A percentile compares a stretch with the other conserved stretches of the same genome.
These are phyloP conservation scores for Barypeithes pellucidus DNA, from an alignment of 2,888 invertebrate genomes.

Conservation along the genomic window DNA sequence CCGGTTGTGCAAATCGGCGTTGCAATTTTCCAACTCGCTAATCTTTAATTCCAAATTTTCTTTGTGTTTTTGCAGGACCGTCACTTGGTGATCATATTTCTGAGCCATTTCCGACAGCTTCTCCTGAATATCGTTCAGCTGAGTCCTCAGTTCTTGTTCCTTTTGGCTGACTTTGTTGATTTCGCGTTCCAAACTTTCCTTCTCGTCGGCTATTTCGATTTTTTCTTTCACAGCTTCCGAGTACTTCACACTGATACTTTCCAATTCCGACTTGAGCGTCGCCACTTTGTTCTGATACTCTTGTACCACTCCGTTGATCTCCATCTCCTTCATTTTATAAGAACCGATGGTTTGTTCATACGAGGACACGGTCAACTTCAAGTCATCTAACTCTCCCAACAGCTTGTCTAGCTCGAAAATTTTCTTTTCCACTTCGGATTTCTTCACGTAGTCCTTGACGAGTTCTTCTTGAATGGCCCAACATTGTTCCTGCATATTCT, in stretches of 20 bases:
- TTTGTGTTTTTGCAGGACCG: constrained; percentile 69
- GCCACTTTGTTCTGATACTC: constrained; percentile 73
- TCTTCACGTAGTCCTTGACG: constrained; percentile 74
- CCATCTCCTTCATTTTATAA: constrained; percentile 62
- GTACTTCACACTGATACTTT: constrained; percentile 81
- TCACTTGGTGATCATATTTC: constrained; percentile 62
- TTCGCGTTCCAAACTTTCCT: constrained; percentile 78
- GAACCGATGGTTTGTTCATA: constrained; percentile 69
- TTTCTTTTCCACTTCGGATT: constrained; percentile 73
- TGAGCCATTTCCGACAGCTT: constrained; percentile 64
- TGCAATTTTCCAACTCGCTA: constrained; percentile 68
- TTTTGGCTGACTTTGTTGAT: constrained; percentile 75
- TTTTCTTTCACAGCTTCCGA: constrained; percentile 84
- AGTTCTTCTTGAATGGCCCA: constrained; percentile 70
- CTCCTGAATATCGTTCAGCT: constrained; percentile 63
- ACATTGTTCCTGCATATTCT: constrained; percentile 49
- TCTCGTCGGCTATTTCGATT: constrained; percentile 82
- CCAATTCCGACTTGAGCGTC: constrained; percentile 77
- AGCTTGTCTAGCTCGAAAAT: constrained; percentile 71
- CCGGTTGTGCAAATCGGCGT: constrained; percentile 67
- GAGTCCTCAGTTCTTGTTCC: constrained; percentile 69
- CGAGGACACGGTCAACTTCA: constrained; percentile 69
- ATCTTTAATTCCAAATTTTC: constrained; percentile 70
- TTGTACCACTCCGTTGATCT: constrained; percentile 63
- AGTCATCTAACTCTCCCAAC: constrained; percentile 70